Percentiles rank a stretch among this genome's conserved stretches.
Evolutionary conservation across 2,888 invertebrate genomes (phyloP).

Genomic region (Tiphia femorata): DNA sequence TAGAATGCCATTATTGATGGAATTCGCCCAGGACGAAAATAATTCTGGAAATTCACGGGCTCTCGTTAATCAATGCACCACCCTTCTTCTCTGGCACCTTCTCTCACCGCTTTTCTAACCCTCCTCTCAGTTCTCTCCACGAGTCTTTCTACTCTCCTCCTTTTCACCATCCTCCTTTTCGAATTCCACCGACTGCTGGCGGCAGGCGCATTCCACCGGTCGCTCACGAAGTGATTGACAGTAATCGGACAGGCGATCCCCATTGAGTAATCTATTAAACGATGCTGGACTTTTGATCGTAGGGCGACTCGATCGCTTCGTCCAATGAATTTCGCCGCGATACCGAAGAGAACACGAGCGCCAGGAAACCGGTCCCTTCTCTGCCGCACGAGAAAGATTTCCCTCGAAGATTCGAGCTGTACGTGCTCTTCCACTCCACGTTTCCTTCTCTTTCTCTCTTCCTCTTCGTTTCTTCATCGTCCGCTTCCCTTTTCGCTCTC

Average conservation of each 20-base stretch:
- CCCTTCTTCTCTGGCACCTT: no score
- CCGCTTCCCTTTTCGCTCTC: no score
- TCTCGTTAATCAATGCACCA: constrained; percentile 53
- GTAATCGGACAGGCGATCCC: constrained; percentile 15
- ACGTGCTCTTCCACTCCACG: no score
- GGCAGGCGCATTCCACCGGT: constrained; percentile 5
- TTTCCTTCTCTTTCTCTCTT: neutral
- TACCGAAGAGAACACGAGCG: no score
- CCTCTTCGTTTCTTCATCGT: no score
- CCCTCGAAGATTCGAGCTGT: no score
- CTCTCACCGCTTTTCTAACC: constrained; percentile 8
- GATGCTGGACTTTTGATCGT: constrained; percentile 9
- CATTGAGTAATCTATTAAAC: constrained; percentile 5
- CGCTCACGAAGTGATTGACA: constrained; percentile 10
- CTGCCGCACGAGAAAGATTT: constrained; percentile 1
- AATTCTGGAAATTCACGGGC: constrained; percentile 46
- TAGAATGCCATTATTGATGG: no score
- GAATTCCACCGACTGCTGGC: neutral
- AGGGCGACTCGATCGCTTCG: neutral
- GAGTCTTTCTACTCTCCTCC: neutral
- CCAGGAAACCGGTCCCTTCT: neutral
- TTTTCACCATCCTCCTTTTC: neutral
- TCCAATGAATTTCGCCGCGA: neutral
- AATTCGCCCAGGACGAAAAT: no score
- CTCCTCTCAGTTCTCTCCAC: neutral